Evolutionary conservation across 2,113 vertebrate genomes (phyloP), one percentile per base, ranked within the genome.

Genomic region (Esox niger): DNA sequence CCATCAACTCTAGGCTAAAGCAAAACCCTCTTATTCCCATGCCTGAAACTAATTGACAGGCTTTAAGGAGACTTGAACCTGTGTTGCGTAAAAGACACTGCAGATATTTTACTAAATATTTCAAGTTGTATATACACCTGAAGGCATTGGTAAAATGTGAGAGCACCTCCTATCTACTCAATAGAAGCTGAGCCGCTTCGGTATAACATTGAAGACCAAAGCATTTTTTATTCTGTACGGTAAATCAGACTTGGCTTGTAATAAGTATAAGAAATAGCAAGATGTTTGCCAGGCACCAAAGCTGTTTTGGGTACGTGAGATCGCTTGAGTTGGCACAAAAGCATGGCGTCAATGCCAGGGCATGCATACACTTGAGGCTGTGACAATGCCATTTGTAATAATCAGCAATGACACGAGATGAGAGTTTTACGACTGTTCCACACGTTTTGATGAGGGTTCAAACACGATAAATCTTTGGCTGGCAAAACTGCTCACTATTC

Each of bases 331-430:
- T 85, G 84, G 81, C 78, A 80, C 2, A 5, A 13, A 61, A 77
- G 64, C 47, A 13, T 52, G 0, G 3, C 10, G 57, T 20, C 69
- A 15, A 21, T 72, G 83, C 79, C 81, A 84, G 76, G 56, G 26
- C 58, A n/a, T n/a, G n/a, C n/a, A n/a, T n/a, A n/a, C n/a, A n/a
- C n/a, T n/a, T n/a, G n/a, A 59, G 57, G 26, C 57, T 59, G 20
- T 21, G 58, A 80, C 79, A 80, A 82, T 77, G 60, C 74, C 68
- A 66, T 78, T 79, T 31, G 77, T 81, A 65, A 66, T 81, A 91
- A 91, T 88, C 90, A 27, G n/a, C 13, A 43, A 43, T 15, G 38
- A 43, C 38, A 43, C 38, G 2, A 43, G 38, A 43, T 43, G 38
- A 43, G 38, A 4, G 38, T 43, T 43, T n/a, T n/a, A n/a, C n/a